phyloP scores from a whole-genome alignment of 2,888 invertebrate species.

The Pristionchus arcanus region DNA sequence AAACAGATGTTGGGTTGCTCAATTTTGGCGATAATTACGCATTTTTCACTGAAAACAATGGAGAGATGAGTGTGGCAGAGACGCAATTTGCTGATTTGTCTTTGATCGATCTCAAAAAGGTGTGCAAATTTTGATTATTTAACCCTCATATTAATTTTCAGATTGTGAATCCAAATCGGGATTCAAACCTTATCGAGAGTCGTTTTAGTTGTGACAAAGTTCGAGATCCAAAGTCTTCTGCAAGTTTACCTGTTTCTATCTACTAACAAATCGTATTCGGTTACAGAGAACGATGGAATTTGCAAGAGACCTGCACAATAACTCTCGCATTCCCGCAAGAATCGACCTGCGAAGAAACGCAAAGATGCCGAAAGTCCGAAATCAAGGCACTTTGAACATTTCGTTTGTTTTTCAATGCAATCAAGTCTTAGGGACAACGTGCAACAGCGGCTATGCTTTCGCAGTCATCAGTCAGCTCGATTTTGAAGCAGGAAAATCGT shows the following conservation, averaged over 20 bases:
- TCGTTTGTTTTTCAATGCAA: too few species aligned
- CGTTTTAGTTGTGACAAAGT: not conserved
- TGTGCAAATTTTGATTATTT: too few species aligned
- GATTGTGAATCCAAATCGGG: not conserved
- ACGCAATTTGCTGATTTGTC: conserved; percentile 17
- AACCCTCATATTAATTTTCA: too few species aligned
- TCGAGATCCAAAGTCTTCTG: too few species aligned
- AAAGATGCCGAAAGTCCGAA: not conserved
- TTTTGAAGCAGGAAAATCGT: not conserved
- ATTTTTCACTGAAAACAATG: not conserved
- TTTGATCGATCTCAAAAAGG: not conserved
- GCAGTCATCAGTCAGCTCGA: not conserved
- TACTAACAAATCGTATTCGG: too few species aligned
- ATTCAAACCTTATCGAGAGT: not conserved
- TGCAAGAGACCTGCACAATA: not conserved
- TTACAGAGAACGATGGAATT: too few species aligned
- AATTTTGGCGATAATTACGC: not conserved
- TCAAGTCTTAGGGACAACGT: not conserved
- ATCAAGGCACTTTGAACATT: not conserved
- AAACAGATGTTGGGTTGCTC: not conserved
- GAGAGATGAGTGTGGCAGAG: not conserved
- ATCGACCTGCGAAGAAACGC: not conserved
- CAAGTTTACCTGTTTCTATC: too few species aligned
- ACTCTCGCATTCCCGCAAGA: not conserved
- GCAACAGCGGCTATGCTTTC: not conserved